phyloP scores from a whole-genome alignment of 2,797 vertebrate genomes.

The Balearica regulorum region DNA sequence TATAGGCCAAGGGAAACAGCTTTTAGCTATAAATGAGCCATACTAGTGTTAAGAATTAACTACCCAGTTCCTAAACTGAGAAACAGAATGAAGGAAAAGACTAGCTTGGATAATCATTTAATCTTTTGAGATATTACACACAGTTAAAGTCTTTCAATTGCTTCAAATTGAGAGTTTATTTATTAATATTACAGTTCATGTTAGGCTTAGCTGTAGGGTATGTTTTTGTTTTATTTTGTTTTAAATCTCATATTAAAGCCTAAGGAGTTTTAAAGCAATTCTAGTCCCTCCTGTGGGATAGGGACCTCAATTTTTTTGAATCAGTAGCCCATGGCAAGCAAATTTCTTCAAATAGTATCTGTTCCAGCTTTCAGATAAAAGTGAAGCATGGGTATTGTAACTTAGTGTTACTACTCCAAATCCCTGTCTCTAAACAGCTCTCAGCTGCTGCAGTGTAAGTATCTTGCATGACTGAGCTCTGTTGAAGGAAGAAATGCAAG shows the following conservation, averaged over 20 bases:
- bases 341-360: background rate
- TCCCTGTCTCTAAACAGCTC: background rate
- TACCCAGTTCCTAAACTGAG: background rate
- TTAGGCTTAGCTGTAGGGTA: background rate
- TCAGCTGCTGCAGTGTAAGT: background rate
- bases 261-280: background rate
- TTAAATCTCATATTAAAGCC: background rate
- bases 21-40: background rate
- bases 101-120: background rate
- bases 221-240: background rate
- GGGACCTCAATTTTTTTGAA: background rate
- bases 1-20: background rate
- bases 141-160: background rate
- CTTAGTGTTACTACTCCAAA: background rate
- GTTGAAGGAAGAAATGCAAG: background rate
- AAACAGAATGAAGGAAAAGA: background rate
- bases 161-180: background rate
- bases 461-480: background rate
- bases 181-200: background rate
- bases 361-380: background rate
- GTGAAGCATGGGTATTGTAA: background rate
- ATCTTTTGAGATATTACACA: background rate
- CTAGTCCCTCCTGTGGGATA: background rate
- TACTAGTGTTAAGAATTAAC: background rate
- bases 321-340: background rate